Conservation (phyloP, 2,113 vertebrate genomes). For the Drymodes brunneopygia region DNA sequence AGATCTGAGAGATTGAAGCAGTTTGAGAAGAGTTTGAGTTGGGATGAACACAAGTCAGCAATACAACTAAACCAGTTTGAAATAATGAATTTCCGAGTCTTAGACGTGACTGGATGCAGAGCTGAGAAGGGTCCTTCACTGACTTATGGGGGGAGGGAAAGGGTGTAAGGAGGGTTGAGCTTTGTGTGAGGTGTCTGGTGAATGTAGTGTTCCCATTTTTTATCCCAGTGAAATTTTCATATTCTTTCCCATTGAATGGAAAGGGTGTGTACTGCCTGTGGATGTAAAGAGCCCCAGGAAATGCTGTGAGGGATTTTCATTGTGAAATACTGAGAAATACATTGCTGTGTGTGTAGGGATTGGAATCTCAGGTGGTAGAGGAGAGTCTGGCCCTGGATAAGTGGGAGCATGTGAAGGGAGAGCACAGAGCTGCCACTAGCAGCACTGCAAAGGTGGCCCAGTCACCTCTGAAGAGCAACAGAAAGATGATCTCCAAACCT, state of each 20-base stretch:
- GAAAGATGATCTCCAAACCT: background rate
- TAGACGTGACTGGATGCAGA: background rate
- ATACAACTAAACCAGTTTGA: background rate
- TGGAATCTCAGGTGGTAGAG: background rate
- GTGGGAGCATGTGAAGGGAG: background rate
- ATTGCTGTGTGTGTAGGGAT: background rate
- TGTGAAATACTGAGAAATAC: background rate
- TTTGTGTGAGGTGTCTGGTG: background rate
- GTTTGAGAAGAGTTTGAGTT: background rate
- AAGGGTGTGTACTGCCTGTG: background rate
- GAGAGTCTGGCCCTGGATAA: background rate
- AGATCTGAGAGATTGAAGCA: background rate
- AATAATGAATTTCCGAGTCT: background rate
- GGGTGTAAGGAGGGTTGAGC: background rate
- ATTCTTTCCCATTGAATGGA: background rate
- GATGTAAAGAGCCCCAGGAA: background rate
- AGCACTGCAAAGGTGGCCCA: background rate
- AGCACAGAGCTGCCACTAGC: background rate
- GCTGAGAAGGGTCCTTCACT: background rate
- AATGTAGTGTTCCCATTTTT: background rate
- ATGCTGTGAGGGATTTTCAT: background rate
- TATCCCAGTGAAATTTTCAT: background rate
- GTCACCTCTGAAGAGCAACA: background rate
- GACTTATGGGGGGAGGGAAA: background rate
- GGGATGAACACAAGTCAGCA: background rate